Evolutionary conservation across 1,140 invertebrate genomes (phyloP), one percentile per base, ranked within the genome.

Genomic region (Brachionus plicatilis): DNA sequence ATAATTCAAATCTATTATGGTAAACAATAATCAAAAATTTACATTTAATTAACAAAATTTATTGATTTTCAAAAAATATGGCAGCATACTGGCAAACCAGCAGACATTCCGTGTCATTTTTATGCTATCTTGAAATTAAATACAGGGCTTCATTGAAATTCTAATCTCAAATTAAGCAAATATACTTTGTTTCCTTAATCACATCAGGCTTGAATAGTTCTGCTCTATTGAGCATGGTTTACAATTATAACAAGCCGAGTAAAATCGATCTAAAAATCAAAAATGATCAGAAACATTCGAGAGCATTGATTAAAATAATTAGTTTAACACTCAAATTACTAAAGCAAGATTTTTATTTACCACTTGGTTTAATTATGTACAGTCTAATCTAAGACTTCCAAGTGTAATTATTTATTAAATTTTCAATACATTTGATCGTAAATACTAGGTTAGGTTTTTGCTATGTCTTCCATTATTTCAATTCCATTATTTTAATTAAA

Each of bases 41-140:
- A 60, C 53, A 60, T 60, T 60, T 60, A 60, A 60, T 60, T 60
- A 60, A 60, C 53, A 60, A 60, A 60, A 60, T 60, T 60, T 60
- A 60, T 60, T 60, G 53, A 60, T 60, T 60, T 60, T 60, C 1
- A 1, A 60, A 60, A 27, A 20, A 60, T 6, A 20, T 37, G 33
- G 33, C 33, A 37, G 33, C 53, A 56, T 1, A 60, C 27, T 60
- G 53, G 20, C 53, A 60, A 60, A 60, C 53, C 53, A 60, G 53
- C 53, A 60, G 53, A 60, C 53, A 60, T 60, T 60, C 17, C 53
- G 53, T 60, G 53, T 60, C 53, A 60, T 60, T 60, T 53, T 17
- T 60, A 60, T 60, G 20, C 17, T 56, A 56, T 56, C 53, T 60
- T 60, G 53, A 60, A 60, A 60, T 60, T 60, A 24, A 17, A 60